Evolutionary conservation across 2,888 invertebrate species (phyloP).

Genomic region (Macaria liturata): DNA sequence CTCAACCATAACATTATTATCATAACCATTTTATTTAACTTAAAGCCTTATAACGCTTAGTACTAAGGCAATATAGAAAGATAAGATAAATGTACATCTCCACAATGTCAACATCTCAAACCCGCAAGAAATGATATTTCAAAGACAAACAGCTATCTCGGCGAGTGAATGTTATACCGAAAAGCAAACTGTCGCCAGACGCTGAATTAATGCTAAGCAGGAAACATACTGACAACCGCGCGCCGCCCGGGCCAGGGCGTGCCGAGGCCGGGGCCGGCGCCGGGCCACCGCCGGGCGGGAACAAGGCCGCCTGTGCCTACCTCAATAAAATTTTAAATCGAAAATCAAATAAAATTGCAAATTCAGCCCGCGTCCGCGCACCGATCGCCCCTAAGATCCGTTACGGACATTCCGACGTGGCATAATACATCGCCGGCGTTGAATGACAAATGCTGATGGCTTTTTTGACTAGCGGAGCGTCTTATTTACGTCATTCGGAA

Average conservation of each 20-base stretch:
- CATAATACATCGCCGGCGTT: conserved; percentile 50
- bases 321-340: conserved; percentile 55
- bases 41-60: too few relatives aligned
- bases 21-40: too few relatives aligned
- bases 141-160: conserved; percentile 7
- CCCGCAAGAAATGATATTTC: conserved; percentile 1
- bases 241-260: conserved; percentile 26
- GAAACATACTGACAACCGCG: conserved; percentile 12
- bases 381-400: conserved; percentile 42
- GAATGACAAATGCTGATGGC: conserved; percentile 65
- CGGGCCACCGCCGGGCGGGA: conserved; percentile 12
- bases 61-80: too few relatives aligned
- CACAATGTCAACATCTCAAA: not conserved
- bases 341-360: conserved; percentile 61
- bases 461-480: conserved; percentile 57
- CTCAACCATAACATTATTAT: too few relatives aligned
- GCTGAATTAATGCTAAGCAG: conserved; percentile 14
- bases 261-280: conserved; percentile 12
- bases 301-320: conserved; percentile 38
- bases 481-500: conserved; percentile 43
- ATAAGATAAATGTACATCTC: not conserved
- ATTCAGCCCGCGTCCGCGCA: conserved; percentile 45
- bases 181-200: conserved; percentile 5
- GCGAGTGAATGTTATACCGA: not conserved
- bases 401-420: conserved; percentile 45